Base-by-base conservation (phyloP, 2,797 vertebrate genomes). In the Anisognathus igniventris region DNA sequence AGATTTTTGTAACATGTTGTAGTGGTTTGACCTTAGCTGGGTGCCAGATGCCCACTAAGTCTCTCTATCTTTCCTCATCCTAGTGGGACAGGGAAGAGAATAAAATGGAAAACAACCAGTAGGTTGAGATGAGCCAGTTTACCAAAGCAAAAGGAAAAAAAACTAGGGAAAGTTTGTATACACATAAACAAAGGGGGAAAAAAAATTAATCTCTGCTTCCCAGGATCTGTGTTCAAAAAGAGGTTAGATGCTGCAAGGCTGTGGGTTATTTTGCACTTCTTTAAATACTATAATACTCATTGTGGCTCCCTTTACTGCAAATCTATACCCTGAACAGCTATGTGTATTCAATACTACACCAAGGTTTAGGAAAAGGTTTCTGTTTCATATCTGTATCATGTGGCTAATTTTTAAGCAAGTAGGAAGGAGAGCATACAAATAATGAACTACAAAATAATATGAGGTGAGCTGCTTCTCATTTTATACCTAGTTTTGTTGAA, bases 121-220 rank as follows among this genome's bases (percentile, higher is more conserved):
- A 42, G 22, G 14, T 27, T 74, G 44, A 35, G 18, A 65, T 57
- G 58, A 50, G 10, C 23, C 53, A 67, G 19, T 9, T 60, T 51
- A 37, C 10, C 19, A 75, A 27, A 44, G 27, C 10, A 84, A 44
- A 57, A 66, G 10, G 28, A n/a, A 66, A 48, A 48, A 57, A 14
- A n/a, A 25, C 5, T 48, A 58, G 4, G 16, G 10, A 37, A 85
- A 51, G 8, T 44, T 60, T 58, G 23, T 54, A 37, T 0, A 0
- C 27, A 37, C 8, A 39, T n/a, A 28, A 75, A 22, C 44, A 58
- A 58, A 66, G 14, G 14, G 13, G 1, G 9, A 24, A 31, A 50
- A 48, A 27, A 27, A 5, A 4, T 3, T 28, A 57, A 27, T 27
- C 8, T 67, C 19, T 35, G 3, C 27, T 58, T 67, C 12, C 18